Base-by-base conservation (phyloP, 2,888 invertebrate species). In the Acronicta psi region DNA sequence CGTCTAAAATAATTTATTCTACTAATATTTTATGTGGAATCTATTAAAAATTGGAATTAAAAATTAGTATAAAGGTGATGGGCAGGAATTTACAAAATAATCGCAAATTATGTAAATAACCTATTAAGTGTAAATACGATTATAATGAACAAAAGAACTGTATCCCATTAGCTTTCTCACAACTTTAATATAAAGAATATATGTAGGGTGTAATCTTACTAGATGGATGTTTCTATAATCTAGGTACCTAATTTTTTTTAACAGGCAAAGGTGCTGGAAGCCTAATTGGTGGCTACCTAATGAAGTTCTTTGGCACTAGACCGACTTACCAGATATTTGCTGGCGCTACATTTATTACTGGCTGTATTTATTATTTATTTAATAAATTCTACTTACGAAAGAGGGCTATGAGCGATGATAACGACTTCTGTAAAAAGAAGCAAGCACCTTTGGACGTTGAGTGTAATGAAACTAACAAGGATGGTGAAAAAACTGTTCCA, bases 231-330 rank as follows among this genome's bases (percentile, higher is more conserved):
- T 29, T 29, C 7, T 1, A 7, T 9, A 25, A 9, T 9, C 11
- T 11, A 29, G 11, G 1, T 29, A 11, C 11, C 11, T 2, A 29
- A n/a, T n/a, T n/a, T n/a, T 29, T 29, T n/a, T 40, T 61, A 90
- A 13, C 85, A 97, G 97, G 97, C 50, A 96, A 96, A 86, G 97
- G 97, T 34, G 91, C 96, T 7, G 97, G 97, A 42, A 97, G 97
- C 84, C 88, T 97, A 55, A 95, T 96, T 50, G 97, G 97, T 13
- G 97, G 97, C 11, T 97, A 96, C 82, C 85, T 97, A 53, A 97
- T 97, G 94, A 96, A 96, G 81, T 95, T 94, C 66, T 95, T 96
- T 72, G 97, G 97, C 9, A 96, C 96, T 6, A 92, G 97, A 52
- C 94, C 95, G 0, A 97, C 97, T 0, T 97, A 97, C 81, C 96